Percentiles rank a stretch among this genome's conserved stretches.
Evolutionary conservation across 2,113 vertebrate genomes (phyloP).

Genomic region (Periophthalmus modestus): DNA sequence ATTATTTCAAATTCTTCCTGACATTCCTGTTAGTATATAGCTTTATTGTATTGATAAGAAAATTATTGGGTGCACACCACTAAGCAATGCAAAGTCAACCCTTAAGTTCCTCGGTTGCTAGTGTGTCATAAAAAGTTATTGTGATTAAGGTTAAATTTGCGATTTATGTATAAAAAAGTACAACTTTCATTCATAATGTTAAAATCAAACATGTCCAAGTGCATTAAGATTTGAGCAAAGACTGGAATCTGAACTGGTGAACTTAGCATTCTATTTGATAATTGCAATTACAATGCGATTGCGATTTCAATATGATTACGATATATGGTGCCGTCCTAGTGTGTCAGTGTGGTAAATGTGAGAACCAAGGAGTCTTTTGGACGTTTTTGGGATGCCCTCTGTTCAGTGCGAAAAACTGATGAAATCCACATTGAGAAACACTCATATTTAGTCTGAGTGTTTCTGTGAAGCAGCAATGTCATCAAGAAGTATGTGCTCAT

Average conservation of each 20-base stretch:
- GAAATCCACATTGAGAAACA: background rate
- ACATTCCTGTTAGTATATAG: background rate
- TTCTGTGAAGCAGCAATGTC: background rate
- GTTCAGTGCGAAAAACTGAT: background rate
- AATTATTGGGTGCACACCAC: background rate
- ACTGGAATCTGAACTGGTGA: too few relatives aligned
- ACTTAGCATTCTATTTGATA: too few relatives aligned
- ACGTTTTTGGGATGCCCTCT: background rate
- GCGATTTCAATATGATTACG: too few relatives aligned
- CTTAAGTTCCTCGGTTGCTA: background rate
- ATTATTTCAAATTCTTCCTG: background rate
- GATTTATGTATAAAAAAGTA: too few relatives aligned
- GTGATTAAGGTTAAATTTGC: too few relatives aligned
- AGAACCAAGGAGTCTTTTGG: background rate
- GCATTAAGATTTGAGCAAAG: too few relatives aligned
- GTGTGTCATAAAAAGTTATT: background rate
- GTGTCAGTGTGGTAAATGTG: slow-evolving; percentile 1
- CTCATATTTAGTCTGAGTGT: background rate
- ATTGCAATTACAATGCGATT: too few relatives aligned
- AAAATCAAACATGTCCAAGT: too few relatives aligned
- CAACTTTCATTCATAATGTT: too few relatives aligned
- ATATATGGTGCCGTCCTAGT: too few relatives aligned
- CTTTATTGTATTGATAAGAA: background rate
- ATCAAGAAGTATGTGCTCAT: background rate
- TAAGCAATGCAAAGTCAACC: background rate